Evolutionary conservation across 2,888 invertebrate genomes (phyloP).

Genomic region (Apodemia zela): DNA sequence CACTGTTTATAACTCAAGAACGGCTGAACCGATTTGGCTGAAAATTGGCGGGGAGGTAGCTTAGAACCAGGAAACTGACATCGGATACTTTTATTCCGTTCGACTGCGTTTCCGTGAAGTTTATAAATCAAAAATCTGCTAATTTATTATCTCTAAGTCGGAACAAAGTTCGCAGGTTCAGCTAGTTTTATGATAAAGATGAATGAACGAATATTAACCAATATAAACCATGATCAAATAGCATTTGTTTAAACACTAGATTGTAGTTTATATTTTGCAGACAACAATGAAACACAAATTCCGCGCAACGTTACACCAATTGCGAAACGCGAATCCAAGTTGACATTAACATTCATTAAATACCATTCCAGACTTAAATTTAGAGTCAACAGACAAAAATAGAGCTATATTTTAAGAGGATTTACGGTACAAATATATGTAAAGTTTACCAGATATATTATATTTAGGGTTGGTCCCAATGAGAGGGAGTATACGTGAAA

Average conservation of each 20-base stretch:
- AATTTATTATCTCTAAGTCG: too few species aligned
- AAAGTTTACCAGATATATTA: conserved; percentile 80
- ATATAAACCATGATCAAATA: not conserved
- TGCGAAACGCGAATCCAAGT: conserved; percentile 57
- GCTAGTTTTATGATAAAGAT: too few species aligned
- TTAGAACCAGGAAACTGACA: too few species aligned
- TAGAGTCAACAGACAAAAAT: conserved; percentile 74
- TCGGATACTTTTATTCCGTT: too few species aligned
- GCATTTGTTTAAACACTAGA: conserved; percentile 19
- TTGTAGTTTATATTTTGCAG: conserved; percentile 29
- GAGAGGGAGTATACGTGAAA: conserved; percentile 68
- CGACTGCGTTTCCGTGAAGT: too few species aligned
- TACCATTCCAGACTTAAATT: conserved; percentile 69
- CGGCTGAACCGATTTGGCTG: too few species aligned
- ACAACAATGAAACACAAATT: conserved; percentile 41
- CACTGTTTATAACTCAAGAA: too few species aligned
- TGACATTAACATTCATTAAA: conserved; percentile 75
- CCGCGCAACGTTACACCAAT: conserved; percentile 54
- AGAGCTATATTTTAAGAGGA: conserved; percentile 78
- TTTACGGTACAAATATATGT: conserved; percentile 81
- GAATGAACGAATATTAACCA: too few species aligned
- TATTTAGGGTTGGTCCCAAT: conserved; percentile 70
- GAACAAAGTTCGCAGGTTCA: too few species aligned
- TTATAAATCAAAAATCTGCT: too few species aligned
- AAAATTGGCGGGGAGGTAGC: too few species aligned